Base-by-base conservation (phyloP, 2,888 invertebrate genomes). In the Notodonta ziczac region DNA sequence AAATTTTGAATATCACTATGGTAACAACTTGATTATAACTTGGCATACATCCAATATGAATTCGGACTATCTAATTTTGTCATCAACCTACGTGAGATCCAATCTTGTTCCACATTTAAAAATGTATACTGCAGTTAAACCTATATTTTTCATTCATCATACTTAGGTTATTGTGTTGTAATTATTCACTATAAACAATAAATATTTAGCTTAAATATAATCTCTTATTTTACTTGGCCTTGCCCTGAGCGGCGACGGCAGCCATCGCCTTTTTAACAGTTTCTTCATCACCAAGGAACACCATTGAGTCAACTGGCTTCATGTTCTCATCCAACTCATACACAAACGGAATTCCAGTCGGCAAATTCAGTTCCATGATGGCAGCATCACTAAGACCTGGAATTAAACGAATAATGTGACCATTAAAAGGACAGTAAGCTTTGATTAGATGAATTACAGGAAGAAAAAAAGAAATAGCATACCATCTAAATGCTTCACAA, bases 401-500 rank as follows among this genome's bases (percentile, higher is more conserved):
- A 67, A 76, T 56, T 46, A 46, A n/a, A n/a, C 13, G n/a, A 46
- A 46, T n/a, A 46, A 46, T n/a, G 5, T 46, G 13, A n/a, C 12
- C 10, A 10, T 42, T n/a, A 46, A 10, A 46, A 4, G 42, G 1
- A 9, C 10, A 40, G 4, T 12, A 42, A 12, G 9, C 42, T 10
- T 42, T 42, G 42, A 42, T 42, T 40, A 42, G 0, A 42, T 10
- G 7, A 35, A 42, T 42, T 42, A 10, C 42, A 42, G 10, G 13
- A 46, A 5, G 24, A 24, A 24, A 2, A 44, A 12, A 44, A 44
- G 57, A 65, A 32, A 40, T 39, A 46, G 54, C 95, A 93, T 90
- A 97, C 97, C 93, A 86, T 98, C 97, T 81, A 98, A 95, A 90
- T 97, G 96, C 87, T 98, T 98, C 0, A 98, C 97, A 72, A 98